Evolutionary conservation across 2,888 invertebrate species (phyloP).

Genomic region (Syrista parreyssii): DNA sequence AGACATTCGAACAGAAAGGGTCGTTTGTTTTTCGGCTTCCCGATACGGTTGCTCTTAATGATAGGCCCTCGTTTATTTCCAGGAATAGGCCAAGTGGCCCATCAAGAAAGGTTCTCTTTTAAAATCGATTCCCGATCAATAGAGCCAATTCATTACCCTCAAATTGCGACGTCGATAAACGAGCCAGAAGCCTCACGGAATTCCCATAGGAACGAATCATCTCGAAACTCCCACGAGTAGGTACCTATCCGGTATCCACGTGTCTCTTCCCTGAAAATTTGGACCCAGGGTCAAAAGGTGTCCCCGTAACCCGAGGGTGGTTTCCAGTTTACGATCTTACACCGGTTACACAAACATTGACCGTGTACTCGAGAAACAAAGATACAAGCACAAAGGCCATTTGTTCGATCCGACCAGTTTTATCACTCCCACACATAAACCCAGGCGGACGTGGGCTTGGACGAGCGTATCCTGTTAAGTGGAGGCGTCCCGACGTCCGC

Average conservation of each 20-base stretch:
- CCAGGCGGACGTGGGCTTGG: background rate
- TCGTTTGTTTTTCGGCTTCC: slow-evolving; percentile 6
- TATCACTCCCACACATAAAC: background rate
- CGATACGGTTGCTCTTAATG: slow-evolving; percentile 27
- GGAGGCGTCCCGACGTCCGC: background rate
- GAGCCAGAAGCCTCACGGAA: background rate
- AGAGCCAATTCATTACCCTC: background rate
- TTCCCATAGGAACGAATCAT: background rate
- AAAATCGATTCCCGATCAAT: slow-evolving; percentile 17
- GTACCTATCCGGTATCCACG: background rate
- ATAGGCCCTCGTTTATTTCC: slow-evolving; percentile 25
- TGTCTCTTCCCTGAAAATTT: background rate
- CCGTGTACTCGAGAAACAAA: background rate
- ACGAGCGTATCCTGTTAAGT: background rate
- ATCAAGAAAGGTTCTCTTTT: slow-evolving; percentile 16
- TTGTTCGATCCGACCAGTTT: background rate
- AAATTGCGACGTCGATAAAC: background rate
- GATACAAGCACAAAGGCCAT: background rate
- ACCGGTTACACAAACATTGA: background rate
- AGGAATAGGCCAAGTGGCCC: slow-evolving; percentile 18
- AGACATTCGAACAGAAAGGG: background rate
- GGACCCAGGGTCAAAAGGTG: background rate
- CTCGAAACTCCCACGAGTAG: background rate
- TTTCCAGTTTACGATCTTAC: background rate
- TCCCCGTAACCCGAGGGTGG: background rate